A percentile compares a stretch with the other conserved stretches of the same genome.
Conservation (phyloP, 2,113 vertebrate species). For the Pedetes capensis region DNA sequence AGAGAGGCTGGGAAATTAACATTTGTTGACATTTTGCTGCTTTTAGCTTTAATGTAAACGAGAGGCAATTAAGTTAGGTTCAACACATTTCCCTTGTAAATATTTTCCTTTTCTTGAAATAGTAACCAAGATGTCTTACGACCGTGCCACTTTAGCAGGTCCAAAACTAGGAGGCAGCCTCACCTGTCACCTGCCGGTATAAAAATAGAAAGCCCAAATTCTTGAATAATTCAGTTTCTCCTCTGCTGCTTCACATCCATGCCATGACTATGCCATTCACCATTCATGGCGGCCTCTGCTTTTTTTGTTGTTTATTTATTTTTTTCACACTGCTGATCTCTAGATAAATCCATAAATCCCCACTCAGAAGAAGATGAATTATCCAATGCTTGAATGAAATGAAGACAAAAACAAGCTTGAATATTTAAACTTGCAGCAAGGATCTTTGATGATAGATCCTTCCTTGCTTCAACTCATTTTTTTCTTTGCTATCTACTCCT, state of each 20-base stretch:
- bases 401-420: conserved; percentile 85
- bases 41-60: conserved; percentile 85
- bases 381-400: conserved; percentile 83
- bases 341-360: conserved; percentile 85
- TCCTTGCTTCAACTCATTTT: conserved; percentile 82
- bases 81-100: conserved; percentile 83
- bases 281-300: conserved; percentile 63
- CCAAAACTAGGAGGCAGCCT: conserved; percentile 35
- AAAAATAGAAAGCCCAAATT: conserved; percentile 73
- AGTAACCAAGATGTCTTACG: conserved; percentile 79
- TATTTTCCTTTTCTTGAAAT: conserved; percentile 82
- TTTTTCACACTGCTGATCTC: conserved; percentile 60
- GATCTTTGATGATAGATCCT: conserved; percentile 82
- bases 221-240: conserved; percentile 80
- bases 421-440: conserved; percentile 85
- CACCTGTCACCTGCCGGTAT: conserved; percentile 75
- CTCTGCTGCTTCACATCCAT: conserved; percentile 71
- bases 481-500: conserved; percentile 85
- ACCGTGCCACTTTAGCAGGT: background rate
- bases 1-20: conserved; percentile 80
- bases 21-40: conserved; percentile 86
- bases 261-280: conserved; percentile 50
- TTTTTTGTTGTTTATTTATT: conserved; percentile 2
- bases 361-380: conserved; percentile 81
- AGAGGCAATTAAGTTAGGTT: conserved; percentile 84